Percentiles rank a stretch among this genome's conserved stretches.
phyloP scores from a whole-genome alignment of 1,140 invertebrate genomes.

The Penaeus vannamei region DNA sequence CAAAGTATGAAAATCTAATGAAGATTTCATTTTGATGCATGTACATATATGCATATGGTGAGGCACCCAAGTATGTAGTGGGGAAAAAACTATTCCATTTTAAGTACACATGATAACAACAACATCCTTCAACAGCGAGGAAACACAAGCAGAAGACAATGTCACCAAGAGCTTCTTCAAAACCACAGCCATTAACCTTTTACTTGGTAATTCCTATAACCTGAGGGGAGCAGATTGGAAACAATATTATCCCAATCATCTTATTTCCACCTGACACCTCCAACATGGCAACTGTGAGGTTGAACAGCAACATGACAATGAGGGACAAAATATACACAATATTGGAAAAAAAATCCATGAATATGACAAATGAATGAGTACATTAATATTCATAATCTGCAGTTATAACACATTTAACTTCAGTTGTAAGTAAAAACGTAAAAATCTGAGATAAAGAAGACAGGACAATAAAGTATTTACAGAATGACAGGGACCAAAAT shows the following conservation, averaged over 20 bases:
- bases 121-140: constrained; percentile 52
- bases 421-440: constrained; percentile 63
- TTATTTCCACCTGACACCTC: constrained; percentile 56
- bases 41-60: constrained; percentile 46
- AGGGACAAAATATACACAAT: constrained; percentile 64
- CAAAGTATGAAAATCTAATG: constrained; percentile 16
- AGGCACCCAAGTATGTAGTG: constrained; percentile 33
- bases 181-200: constrained; percentile 46
- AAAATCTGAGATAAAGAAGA: constrained; percentile 64
- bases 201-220: constrained; percentile 41
- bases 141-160: constrained; percentile 61
- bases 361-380: constrained; percentile 61
- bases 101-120: constrained; percentile 54
- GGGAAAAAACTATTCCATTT: constrained; percentile 31
- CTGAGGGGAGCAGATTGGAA: constrained; percentile 50
- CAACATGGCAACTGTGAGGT: constrained; percentile 61
- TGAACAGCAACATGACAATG: constrained; percentile 64
- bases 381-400: constrained; percentile 61
- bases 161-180: constrained; percentile 56
- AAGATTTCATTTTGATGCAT: not conserved
- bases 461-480: constrained; percentile 59
- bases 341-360: constrained; percentile 44
- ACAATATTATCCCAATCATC: constrained; percentile 7
- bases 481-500: constrained; percentile 64
- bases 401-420: constrained; percentile 61